phyloP scores from a whole-genome alignment of 1,140 invertebrate species.

The Coenobita brevimanus region DNA sequence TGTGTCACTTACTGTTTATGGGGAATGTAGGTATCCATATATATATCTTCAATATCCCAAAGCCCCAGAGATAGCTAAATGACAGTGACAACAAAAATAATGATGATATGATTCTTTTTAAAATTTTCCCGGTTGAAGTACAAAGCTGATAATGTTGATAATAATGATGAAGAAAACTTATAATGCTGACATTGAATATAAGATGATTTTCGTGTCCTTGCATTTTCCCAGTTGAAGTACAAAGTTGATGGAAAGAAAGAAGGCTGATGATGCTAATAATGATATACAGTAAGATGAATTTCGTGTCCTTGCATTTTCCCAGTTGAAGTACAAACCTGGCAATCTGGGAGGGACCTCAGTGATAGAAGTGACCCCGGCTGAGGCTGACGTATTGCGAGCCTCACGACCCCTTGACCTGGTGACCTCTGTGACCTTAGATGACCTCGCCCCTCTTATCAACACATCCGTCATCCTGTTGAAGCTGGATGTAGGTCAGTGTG shows the following conservation, averaged over 20 bases:
- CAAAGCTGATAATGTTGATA: too few relatives aligned
- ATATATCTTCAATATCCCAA: too few relatives aligned
- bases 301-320: background rate
- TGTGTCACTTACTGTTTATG: too few relatives aligned
- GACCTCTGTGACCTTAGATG: constrained; percentile 29
- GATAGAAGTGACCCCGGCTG: background rate
- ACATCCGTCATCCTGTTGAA: constrained; percentile 33
- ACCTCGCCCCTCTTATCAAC: constrained; percentile 19
- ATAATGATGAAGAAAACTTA: background rate
- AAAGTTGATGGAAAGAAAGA: background rate
- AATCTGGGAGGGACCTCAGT: constrained; percentile 47
- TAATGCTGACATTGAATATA: background rate
- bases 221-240: too few relatives aligned
- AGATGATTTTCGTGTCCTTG: background rate
- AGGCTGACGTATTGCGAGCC: background rate
- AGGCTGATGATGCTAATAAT: background rate
- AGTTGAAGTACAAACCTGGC: constrained; percentile 29
- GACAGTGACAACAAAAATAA: too few relatives aligned
- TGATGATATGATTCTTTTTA: too few relatives aligned
- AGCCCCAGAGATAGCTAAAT: too few relatives aligned
- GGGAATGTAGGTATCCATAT: too few relatives aligned
- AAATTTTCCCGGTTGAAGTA: too few relatives aligned
- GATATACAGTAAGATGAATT: background rate
- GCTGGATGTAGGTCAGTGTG: constrained; percentile 36
- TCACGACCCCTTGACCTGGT: constrained; percentile 14